Percentiles rank a stretch among this genome's conserved stretches.
phyloP scores from a whole-genome alignment of 2,888 invertebrate species.

The Cheilosia soror region DNA sequence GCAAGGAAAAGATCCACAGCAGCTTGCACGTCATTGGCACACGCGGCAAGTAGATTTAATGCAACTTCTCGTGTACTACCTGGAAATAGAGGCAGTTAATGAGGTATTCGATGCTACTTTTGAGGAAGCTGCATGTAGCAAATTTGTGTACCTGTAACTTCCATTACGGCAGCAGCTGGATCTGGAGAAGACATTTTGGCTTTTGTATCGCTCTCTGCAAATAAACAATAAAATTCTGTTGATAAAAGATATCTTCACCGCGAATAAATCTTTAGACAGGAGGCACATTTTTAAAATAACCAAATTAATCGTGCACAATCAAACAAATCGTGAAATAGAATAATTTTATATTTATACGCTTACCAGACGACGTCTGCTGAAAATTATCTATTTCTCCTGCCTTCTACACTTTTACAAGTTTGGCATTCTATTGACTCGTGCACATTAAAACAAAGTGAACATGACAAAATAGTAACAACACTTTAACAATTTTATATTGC shows the following conservation, averaged over 20 bases:
- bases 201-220: slow-evolving; percentile 17
- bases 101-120: background rate
- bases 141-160: slow-evolving; percentile 79
- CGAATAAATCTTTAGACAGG: no score
- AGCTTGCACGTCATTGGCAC: slow-evolving; percentile 81
- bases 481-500: background rate
- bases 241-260: no score
- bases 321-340: no score
- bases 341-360: background rate
- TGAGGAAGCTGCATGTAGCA: background rate
- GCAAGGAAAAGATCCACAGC: slow-evolving; percentile 81
- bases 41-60: slow-evolving; percentile 79
- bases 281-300: no score
- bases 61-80: slow-evolving; percentile 64
- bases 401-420: background rate
- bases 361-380: slow-evolving; percentile 4
- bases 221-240: background rate
- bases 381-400: slow-evolving; percentile 11
- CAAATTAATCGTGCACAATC: no score
- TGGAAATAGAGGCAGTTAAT: slow-evolving; percentile 1
- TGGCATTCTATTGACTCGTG: slow-evolving; percentile 5
- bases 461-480: background rate
- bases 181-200: slow-evolving; percentile 71
- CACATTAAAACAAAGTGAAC: background rate
- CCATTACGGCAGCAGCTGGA: slow-evolving; percentile 80